Evolutionary conservation across 1,140 invertebrate species (phyloP).

Genomic region (Drosophila grimshawi): DNA sequence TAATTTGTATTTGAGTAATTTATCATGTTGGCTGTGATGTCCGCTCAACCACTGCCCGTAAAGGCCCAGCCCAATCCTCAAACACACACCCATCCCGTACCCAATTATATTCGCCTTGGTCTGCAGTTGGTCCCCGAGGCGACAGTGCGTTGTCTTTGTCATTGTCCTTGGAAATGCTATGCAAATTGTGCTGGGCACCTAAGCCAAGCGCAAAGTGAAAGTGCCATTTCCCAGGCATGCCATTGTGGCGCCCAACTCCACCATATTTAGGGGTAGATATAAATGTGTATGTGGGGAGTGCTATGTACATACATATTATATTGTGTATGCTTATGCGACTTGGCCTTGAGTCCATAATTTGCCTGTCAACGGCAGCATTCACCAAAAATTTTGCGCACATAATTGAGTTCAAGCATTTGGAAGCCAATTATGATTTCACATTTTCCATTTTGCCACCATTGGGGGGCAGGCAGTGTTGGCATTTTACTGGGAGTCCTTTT

Average conservation of each 20-base stretch:
- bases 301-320: conserved; percentile 13
- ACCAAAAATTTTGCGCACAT: conserved; percentile 74
- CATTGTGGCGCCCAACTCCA: not conserved
- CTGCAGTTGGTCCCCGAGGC: conserved; percentile 9
- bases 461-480: not conserved
- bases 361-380: conserved; percentile 72
- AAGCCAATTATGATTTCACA: conserved; percentile 82
- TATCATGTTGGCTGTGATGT: conserved; percentile 64
- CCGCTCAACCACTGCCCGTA: conserved; percentile 24
- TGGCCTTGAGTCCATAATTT: conserved; percentile 81
- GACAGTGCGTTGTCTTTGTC: conserved; percentile 6
- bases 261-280: not conserved
- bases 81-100: not conserved
- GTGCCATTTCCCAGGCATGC: conserved; percentile 59
- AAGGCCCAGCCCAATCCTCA: too few relatives aligned
- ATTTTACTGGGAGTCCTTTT: conserved; percentile 4
- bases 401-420: conserved; percentile 82
- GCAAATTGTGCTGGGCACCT: conserved; percentile 72
- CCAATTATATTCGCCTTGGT: not conserved
- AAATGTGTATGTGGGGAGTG: not conserved
- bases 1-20: conserved; percentile 77
- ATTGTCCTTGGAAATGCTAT: conserved; percentile 39
- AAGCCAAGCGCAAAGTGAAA: conserved; percentile 68
- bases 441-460: conserved; percentile 44
- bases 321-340: conserved; percentile 39